These are phyloP conservation scores for Panagrolaimus sp. DNA, from an alignment of 1,140 invertebrate species.

Conservation along the genomic window DNA sequence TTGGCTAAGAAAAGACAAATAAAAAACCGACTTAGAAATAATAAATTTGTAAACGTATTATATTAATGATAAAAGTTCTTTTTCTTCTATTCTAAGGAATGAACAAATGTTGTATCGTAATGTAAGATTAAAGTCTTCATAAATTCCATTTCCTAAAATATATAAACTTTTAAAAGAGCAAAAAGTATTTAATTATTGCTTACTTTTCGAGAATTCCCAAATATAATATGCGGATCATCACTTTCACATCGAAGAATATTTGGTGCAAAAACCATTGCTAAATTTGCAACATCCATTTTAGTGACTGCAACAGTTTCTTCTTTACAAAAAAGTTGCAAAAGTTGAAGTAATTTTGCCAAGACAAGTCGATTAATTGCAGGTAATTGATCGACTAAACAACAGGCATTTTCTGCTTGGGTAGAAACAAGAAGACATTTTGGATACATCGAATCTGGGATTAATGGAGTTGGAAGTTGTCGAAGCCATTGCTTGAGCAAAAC, in stretches of 20 bases:
- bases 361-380: conserved; percentile 71
- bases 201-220: conserved; percentile 93
- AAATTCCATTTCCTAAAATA: conserved; percentile 90
- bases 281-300: conserved; percentile 89
- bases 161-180: too few relatives aligned
- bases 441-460: conserved; percentile 86
- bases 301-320: conserved; percentile 83
- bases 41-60: neutral
- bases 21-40: neutral
- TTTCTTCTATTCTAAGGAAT: conserved; percentile 2
- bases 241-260: conserved; percentile 91
- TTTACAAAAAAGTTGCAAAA: conserved; percentile 72
- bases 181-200: too few relatives aligned
- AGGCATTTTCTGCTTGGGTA: conserved; percentile 67
- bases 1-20: conserved; percentile 3
- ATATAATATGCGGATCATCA: conserved; percentile 82
- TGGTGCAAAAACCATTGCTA: conserved; percentile 96
- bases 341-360: conserved; percentile 80
- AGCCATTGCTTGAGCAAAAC: conserved; percentile 92
- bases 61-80: conserved; percentile 7
- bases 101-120: conserved; percentile 71
- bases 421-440: conserved; percentile 70
- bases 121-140: conserved; percentile 85
- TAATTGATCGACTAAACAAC: conserved; percentile 73
- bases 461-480: conserved; percentile 80